Percentiles rank a stretch among this genome's conserved stretches.
Conservation (phyloP, 2,888 invertebrate genomes). For the Dasysyrphus albostriatus region DNA sequence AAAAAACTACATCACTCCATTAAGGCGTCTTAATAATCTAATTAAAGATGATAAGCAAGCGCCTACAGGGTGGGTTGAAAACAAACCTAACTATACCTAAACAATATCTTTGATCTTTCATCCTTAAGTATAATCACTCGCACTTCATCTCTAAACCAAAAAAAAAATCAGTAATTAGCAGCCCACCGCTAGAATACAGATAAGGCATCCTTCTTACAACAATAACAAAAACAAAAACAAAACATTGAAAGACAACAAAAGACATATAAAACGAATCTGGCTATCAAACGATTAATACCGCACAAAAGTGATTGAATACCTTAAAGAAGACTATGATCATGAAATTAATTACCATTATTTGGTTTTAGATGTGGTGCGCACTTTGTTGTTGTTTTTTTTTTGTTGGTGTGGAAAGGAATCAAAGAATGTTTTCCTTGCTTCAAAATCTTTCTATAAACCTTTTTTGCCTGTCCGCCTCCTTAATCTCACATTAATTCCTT, state of each 20-base stretch:
- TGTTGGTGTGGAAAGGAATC: constrained; percentile 36
- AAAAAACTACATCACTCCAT: constrained; percentile 32
- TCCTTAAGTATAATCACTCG: constrained; percentile 28
- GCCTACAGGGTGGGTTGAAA: not conserved
- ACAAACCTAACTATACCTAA: not conserved
- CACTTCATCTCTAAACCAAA: constrained; percentile 40
- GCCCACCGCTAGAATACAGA: constrained; percentile 11
- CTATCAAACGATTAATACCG: constrained; percentile 65
- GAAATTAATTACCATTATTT: constrained; percentile 64
- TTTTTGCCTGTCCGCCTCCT: constrained; percentile 57
- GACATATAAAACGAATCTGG: constrained; percentile 15
- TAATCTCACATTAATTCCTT: constrained; percentile 62
- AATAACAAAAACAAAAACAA: not conserved
- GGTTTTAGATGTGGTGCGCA: constrained; percentile 51
- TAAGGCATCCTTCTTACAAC: not conserved
- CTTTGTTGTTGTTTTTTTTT: constrained; percentile 10
- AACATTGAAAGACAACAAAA: not conserved
- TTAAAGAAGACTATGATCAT: constrained; percentile 23
- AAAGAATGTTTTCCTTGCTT: not conserved
- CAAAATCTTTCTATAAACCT: constrained; percentile 32
- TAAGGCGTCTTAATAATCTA: constrained; percentile 62
- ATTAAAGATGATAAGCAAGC: constrained; percentile 50
- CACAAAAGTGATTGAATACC: constrained; percentile 68
- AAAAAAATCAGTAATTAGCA: constrained; percentile 56
- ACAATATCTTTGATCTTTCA: constrained; percentile 26